Conservation (phyloP, 2,113 vertebrate genomes). For the Megaptera novaeangliae region DNA sequence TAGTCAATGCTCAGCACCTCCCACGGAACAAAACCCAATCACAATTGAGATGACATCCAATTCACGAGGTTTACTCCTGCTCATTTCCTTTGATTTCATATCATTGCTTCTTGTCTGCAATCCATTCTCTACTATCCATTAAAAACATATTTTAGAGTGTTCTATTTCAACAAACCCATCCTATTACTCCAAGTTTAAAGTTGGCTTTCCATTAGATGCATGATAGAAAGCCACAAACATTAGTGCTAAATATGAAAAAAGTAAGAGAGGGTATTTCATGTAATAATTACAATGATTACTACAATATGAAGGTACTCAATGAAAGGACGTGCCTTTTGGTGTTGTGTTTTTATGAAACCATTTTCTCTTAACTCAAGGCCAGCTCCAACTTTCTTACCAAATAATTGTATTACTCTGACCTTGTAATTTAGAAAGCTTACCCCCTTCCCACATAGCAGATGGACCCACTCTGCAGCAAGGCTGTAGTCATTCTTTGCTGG, state of each 20-base stretch:
- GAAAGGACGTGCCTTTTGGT: background rate
- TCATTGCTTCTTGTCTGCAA: too few relatives aligned
- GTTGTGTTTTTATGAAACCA: background rate
- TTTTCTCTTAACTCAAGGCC: background rate
- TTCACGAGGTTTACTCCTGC: accelerated
- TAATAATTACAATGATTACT: background rate
- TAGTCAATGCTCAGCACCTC: background rate
- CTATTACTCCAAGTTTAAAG: background rate
- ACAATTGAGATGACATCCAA: accelerated
- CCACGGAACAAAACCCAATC: accelerated
- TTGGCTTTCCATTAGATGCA: background rate
- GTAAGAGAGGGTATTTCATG: background rate
- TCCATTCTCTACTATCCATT: background rate
- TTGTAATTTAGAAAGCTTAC: background rate
- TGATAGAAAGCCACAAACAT: background rate
- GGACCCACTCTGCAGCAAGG: background rate
- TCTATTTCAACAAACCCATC: background rate
- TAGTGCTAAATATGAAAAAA: background rate
- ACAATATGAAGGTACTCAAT: background rate
- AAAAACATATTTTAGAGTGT: background rate
- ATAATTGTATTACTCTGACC: background rate
- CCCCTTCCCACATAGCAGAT: background rate
- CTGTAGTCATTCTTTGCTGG: background rate
- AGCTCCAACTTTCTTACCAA: background rate
- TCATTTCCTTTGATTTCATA: background rate